Base-by-base conservation (phyloP, 2,797 vertebrate species). In the Rhynchotus rufescens region DNA sequence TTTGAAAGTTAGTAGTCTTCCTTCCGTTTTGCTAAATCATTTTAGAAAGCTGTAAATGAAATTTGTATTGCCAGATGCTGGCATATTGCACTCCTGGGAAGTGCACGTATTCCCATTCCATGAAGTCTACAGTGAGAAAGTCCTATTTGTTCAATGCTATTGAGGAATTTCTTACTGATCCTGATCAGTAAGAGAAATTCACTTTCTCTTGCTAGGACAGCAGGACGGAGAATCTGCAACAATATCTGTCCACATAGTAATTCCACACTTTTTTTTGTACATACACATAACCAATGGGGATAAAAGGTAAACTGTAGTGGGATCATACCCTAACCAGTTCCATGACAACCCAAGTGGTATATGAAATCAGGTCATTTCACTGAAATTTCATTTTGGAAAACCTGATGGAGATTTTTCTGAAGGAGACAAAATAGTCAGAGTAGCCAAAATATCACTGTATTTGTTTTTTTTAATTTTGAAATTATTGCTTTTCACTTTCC, bases 161-260 rank as follows among this genome's bases (percentile, higher is more conserved):
- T 59, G 56, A 77, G 12, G 28, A 71, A 45, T 30, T 10, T n/a
- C 86, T 15, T 64, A 9, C 19, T 94, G 51, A 30, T 89, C 34
- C 56, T 73, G 25, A 7, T 85, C 49, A 69, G 40, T 40, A 40
- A 40, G 40, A 40, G 40, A 40, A 40, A 40, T 40, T 40, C 40
- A 40, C 40, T 40, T 40, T 15, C 19, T 21, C 25, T 86, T 86
- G 34, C 44, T 67, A 64, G 68, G 36, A 61, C 1, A 61, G 28
- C 30, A 86, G 65, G 57, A 81, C 79, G 64, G 10, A 69, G 25
- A 79, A 60, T 64, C 38, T 93, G 64, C 28, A 80, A 79, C 91
- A 90, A 76, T 28, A 52, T 52, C 30, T 65, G 19, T 32, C 42
- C 30, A 45, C 44, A 57, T 23, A 54, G 72, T 34, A 74, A 88